These are phyloP conservation scores for Exocentrus adspersus DNA, from an alignment of 2,888 invertebrate species.

Conservation along the genomic window DNA sequence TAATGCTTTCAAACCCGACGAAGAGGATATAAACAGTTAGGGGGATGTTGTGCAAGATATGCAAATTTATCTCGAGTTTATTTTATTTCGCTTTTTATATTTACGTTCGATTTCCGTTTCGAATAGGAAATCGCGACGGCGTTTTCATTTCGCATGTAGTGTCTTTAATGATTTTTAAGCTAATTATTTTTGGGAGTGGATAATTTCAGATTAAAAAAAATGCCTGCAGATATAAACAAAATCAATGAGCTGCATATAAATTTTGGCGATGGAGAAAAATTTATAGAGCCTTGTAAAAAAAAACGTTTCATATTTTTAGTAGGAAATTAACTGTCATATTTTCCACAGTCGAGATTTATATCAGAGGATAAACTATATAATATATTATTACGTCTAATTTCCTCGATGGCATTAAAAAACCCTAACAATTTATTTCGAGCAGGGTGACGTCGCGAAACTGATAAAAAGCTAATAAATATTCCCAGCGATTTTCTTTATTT, in stretches of 20 bases:
- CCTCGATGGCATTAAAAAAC: background rate
- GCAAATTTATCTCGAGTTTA: conserved; percentile 21
- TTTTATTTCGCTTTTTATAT: too few species aligned
- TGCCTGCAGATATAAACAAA: too few species aligned
- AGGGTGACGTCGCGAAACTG: background rate
- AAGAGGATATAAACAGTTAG: conserved; percentile 18
- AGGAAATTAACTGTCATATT: too few species aligned
- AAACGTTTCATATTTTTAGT: too few species aligned
- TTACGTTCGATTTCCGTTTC: background rate
- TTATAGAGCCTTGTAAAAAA: too few species aligned
- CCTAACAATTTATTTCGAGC: background rate
- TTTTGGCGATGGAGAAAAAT: too few species aligned
- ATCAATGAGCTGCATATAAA: too few species aligned
- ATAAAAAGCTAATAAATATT: conserved; percentile 4
- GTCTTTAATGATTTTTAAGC: too few species aligned
- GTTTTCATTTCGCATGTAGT: too few species aligned
- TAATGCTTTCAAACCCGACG: conserved; percentile 23
- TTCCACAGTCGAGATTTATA: too few species aligned
- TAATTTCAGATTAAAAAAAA: too few species aligned
- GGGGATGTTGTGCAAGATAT: conserved; percentile 15
- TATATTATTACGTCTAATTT: background rate
- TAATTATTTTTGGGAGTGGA: too few species aligned
- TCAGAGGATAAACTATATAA: background rate
- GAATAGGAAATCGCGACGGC: background rate
- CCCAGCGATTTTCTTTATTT: background rate